phyloP scores from a whole-genome alignment of 2,113 vertebrate genomes.

The Merops nubicus region DNA sequence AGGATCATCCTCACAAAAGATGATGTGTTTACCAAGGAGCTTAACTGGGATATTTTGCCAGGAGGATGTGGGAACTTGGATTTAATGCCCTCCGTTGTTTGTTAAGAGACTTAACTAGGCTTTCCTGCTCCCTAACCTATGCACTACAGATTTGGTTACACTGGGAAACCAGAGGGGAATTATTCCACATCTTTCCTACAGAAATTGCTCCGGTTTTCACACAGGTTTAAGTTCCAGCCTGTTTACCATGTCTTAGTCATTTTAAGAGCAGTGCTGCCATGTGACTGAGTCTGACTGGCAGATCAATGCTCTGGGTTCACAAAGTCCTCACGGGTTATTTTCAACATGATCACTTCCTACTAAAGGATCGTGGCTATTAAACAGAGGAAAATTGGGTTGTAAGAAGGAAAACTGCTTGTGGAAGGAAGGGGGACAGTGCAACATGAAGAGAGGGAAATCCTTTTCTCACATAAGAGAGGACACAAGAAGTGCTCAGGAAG shows the following conservation, averaged over 20 bases:
- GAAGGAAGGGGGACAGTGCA: not conserved
- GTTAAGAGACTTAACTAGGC: not conserved
- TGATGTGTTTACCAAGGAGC: not conserved
- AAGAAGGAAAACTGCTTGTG: not conserved
- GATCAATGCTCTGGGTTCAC: not conserved
- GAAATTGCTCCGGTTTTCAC: not conserved
- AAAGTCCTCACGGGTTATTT: not conserved
- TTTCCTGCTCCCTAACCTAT: not conserved
- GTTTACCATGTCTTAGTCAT: not conserved
- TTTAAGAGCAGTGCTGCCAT: not conserved
- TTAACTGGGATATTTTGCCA: constrained; percentile 13
- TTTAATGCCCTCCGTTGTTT: not conserved
- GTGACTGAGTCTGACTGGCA: accelerated
- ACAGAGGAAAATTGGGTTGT: not conserved
- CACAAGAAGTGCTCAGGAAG: not conserved
- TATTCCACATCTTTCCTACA: not conserved
- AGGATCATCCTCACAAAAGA: not conserved
- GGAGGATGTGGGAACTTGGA: not conserved
- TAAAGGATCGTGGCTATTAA: not conserved
- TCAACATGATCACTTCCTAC: not conserved
- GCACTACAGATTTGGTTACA: not conserved
- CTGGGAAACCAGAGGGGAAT: not conserved
- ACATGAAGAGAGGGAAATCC: not conserved
- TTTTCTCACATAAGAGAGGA: not conserved
- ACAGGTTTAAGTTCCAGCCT: not conserved